Base-by-base conservation (phyloP, 2,113 vertebrate species). In the Gambusia affinis region DNA sequence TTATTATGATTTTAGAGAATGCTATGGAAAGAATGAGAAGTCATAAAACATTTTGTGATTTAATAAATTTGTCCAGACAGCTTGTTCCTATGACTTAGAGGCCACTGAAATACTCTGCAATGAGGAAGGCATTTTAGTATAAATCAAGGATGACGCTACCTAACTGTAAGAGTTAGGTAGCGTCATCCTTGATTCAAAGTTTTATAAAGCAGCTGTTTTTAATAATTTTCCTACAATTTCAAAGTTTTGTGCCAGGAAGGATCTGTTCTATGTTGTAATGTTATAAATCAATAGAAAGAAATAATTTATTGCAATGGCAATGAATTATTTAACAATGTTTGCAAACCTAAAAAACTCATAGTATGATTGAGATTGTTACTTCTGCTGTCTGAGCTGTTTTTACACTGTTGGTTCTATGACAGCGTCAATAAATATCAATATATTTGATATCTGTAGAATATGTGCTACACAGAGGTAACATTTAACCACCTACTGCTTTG, bases 1-100 rank as follows among this genome's bases (percentile, higher is more conserved):
- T 63, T 61, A 19, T 69, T 64, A 51, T 79, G 64, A 80, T 85
- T 73, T 62, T 68, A 69, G 66, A 83, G 72, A 60, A 78, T 74
- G 70, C 42, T 91, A 89, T 77, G 86, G 65, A 87, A 85, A 90
- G 80, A 90, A 67, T 69, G 85, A 61, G 12, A 51, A 92, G 84
- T 87, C 84, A 87, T 86, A 85, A 93, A 92, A 90, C 87, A 84
- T 84, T 90, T 80, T 85, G 88, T 72, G 81, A 89, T 83, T 79
- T 68, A 84, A 89, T 91, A 88, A 91, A 88, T 84, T 92, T 80
- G 88, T 83, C 35, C 80, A 78, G 83, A 91, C 87, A 87, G 80
- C 77, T 86, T 64, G 79, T 93, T 92, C 89, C 88, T 87, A 89
- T 91, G 85, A 88, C 87, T 86, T 77, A 73, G 76, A 81, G 73